Evolutionary conservation across 2,888 invertebrate genomes (phyloP).

Genomic region (Isotomurus palustris): DNA sequence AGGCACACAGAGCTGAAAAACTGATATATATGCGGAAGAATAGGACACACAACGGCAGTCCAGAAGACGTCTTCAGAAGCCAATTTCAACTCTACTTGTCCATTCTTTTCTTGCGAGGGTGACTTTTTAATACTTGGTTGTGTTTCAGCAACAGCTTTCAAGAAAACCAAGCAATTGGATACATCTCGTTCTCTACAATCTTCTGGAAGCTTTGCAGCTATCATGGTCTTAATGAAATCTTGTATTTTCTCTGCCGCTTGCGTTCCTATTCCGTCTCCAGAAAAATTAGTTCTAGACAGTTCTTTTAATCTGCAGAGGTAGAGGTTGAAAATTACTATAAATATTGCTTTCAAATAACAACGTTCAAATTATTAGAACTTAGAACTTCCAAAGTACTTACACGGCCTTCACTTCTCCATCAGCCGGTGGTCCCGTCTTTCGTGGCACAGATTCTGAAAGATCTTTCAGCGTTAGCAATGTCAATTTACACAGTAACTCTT

Average conservation of each 20-base stretch:
- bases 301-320: background rate
- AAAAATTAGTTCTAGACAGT: background rate
- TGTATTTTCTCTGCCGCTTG: background rate
- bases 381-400: conserved; percentile 3
- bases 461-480: no score
- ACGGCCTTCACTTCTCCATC: background rate
- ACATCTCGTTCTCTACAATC: background rate
- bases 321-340: background rate
- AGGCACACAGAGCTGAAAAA: conserved; percentile 8
- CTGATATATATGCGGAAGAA: conserved; percentile 7
- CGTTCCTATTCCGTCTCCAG: background rate
- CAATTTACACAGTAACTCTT: no score
- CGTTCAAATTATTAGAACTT: background rate
- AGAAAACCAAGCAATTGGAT: conserved; percentile 9
- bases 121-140: no score
- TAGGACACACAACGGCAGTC: conserved; percentile 14
- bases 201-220: no score
- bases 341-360: background rate
- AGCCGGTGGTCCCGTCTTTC: background rate
- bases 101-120: background rate
- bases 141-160: conserved; percentile 16
- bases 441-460: no score
- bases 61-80: conserved; percentile 14
- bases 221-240: background rate
- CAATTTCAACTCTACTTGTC: background rate